Conservation (phyloP, 2,113 vertebrate species). For the Naja naja region DNA sequence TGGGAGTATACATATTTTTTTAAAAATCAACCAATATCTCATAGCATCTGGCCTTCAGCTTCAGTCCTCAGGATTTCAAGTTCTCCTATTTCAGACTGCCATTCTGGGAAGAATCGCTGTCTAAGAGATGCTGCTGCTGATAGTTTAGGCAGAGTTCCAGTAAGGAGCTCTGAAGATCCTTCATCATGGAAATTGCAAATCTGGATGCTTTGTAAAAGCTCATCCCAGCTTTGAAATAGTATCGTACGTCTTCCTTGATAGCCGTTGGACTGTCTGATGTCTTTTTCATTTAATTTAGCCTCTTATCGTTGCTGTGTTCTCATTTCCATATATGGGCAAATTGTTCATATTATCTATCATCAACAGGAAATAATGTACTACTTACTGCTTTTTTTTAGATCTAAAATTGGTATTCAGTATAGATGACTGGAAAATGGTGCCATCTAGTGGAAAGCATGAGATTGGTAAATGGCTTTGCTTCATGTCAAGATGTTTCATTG, state of each 20-base stretch:
- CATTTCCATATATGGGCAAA: neutral
- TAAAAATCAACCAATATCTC: neutral
- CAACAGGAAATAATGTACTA: neutral
- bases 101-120: neutral
- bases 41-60: neutral
- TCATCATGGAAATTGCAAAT: neutral
- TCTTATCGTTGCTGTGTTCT: neutral
- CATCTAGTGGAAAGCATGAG: conserved; percentile 55
- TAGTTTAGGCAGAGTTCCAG: neutral
- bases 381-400: neutral
- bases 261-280: neutral
- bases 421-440: conserved; percentile 40
- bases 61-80: neutral
- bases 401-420: neutral
- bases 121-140: neutral
- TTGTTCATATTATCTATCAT: neutral
- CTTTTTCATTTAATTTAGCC: neutral
- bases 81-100: neutral
- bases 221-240: neutral
- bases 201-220: neutral
- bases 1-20: neutral
- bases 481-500: neutral
- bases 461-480: neutral
- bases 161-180: neutral
- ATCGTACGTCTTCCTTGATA: neutral